Evolutionary conservation across 2,797 vertebrate species (phyloP), one percentile per base, ranked within the genome.

Genomic region (Hippoglossus hippoglossus): DNA sequence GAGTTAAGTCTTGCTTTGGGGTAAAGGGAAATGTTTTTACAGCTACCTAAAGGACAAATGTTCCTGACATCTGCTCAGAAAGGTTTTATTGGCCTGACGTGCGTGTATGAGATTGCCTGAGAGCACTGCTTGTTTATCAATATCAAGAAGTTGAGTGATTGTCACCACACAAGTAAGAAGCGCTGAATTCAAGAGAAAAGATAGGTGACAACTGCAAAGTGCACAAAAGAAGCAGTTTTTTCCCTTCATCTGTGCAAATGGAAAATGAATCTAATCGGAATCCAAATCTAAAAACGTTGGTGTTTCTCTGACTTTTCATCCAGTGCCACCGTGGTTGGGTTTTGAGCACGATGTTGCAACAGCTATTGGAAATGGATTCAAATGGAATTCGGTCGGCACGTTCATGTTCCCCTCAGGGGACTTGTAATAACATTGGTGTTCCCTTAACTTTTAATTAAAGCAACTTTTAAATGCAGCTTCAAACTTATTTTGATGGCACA

Each of bases 161-260:
- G 51, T 71, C 34, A 59, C 34, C 54, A 62, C 70, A 65, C 52
- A 68, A 79, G 65, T 24, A 52, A 21, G 41, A 71, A 65, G 53
- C 19, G 41, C 59, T 71, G 73, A 71, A 68, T 73, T 63, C 18
- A 65, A 58, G 63, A 63, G 75, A 82, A 74, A 71, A 70, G 21
- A 36, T 57, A 0, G 2, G 25, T 18, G 54, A 63, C 71, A 73
- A 67, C 57, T 34, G 46, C 22, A 26, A 4, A 13, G 3, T 36
- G 9, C 2, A 55, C 16, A 26, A 11, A 49, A 63, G 47, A 16
- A 25, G 22, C 25, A 44, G 12, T 41, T 63, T 34, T 61, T 59
- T 44, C 4, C 52, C 26, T 26, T 7, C 2, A 2, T 22, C 2
- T 53, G 13, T 47, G 39, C 39, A 41, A 41, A 41, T 47, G 18